These are phyloP conservation scores for Sandelia bainsii DNA, from an alignment of 2,797 vertebrate genomes.

Conservation along the genomic window DNA sequence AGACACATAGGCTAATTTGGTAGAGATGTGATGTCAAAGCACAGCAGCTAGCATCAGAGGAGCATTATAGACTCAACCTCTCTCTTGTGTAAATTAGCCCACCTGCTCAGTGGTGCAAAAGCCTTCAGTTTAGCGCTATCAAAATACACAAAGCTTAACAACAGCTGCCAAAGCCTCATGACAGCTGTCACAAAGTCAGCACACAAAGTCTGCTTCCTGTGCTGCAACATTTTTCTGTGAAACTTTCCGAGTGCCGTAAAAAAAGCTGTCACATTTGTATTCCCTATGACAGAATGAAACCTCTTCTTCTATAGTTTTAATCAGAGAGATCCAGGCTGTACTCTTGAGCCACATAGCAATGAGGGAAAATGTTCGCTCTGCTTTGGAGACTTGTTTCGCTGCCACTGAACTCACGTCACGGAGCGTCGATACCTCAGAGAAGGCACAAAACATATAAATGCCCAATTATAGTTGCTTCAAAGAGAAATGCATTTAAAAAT, in stretches of 20 bases:
- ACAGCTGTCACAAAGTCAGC: constrained; percentile 68
- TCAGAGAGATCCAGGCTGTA: constrained; percentile 31
- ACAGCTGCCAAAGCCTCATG: constrained; percentile 65
- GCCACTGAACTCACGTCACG: constrained; percentile 58
- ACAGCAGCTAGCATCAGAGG: constrained; percentile 42
- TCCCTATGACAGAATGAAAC: constrained; percentile 48
- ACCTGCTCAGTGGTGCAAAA: constrained; percentile 61
- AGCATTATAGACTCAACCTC: constrained; percentile 50
- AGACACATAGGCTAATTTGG: constrained; percentile 36
- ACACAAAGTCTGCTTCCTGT: constrained; percentile 43
- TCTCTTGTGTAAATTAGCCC: constrained; percentile 70
- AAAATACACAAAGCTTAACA: constrained; percentile 68
- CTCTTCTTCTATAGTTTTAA: constrained; percentile 55
- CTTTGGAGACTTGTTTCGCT: constrained; percentile 45
- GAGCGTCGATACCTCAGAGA: constrained; percentile 60
- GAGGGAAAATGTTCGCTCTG: constrained; percentile 27
- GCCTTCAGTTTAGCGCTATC: constrained; percentile 51
- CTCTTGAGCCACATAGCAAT: constrained; percentile 44
- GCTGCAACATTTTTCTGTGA: constrained; percentile 37
- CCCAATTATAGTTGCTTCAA: constrained; percentile 80
- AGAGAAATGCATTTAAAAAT: constrained; percentile 77
- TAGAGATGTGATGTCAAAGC: constrained; percentile 21
- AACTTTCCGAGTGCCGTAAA: constrained; percentile 46
- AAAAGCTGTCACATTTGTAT: constrained; percentile 44
- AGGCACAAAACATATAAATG: constrained; percentile 77